Evolutionary conservation across 2,888 invertebrate species (phyloP).

Genomic region (Trichogramma dendrolimi): DNA sequence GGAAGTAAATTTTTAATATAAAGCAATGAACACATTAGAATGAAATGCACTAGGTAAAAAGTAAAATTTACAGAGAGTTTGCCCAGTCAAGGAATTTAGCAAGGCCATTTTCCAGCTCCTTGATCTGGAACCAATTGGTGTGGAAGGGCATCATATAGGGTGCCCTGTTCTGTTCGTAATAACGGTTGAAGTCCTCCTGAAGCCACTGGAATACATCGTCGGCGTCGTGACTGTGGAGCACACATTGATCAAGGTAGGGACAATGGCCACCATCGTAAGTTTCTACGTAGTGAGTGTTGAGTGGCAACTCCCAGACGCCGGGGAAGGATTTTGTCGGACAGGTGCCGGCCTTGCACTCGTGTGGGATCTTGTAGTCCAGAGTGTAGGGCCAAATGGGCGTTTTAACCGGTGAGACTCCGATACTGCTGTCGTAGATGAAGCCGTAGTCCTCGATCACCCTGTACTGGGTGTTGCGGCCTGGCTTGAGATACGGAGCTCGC

Average conservation of each 20-base stretch:
- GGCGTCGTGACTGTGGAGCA: constrained; percentile 80
- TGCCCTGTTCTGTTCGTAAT: constrained; percentile 82
- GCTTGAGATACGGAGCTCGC: constrained; percentile 84
- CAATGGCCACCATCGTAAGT: constrained; percentile 88
- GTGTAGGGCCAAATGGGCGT: constrained; percentile 93
- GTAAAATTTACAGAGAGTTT: constrained; percentile 61
- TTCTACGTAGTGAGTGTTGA: constrained; percentile 85
- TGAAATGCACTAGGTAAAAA: constrained; percentile 3
- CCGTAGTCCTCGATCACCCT: constrained; percentile 90
- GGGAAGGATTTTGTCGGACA: constrained; percentile 86
- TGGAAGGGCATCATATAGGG: constrained; percentile 96
- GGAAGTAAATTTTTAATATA: neutral
- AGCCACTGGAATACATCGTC: constrained; percentile 81
- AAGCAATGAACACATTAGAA: neutral
- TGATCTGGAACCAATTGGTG: constrained; percentile 93
- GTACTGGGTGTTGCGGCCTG: constrained; percentile 88
- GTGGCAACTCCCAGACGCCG: constrained; percentile 87
- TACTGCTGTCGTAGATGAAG: constrained; percentile 88
- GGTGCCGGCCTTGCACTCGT: constrained; percentile 89
- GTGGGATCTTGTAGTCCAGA: constrained; percentile 86
- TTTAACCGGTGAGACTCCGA: constrained; percentile 76
- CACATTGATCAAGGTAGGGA: constrained; percentile 87
- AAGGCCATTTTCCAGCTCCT: constrained; percentile 74
- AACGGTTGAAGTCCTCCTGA: constrained; percentile 79
- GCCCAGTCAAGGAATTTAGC: constrained; percentile 84